Evolutionary conservation across 2,888 invertebrate genomes (phyloP).

Genomic region (Stegana nigrithorax): DNA sequence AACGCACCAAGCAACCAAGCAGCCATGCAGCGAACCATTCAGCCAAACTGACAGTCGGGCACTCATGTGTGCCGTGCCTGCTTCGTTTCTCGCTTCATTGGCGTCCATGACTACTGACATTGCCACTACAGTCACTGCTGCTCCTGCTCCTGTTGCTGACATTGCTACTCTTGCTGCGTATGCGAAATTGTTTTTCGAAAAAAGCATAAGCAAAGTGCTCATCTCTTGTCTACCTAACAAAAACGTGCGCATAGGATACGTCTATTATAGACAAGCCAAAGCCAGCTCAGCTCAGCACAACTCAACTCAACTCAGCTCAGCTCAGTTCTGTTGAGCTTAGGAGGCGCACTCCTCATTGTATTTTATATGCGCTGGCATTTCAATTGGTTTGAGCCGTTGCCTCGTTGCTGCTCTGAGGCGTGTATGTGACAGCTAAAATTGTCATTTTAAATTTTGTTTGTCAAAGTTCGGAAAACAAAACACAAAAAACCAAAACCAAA

Average conservation of each 20-base stretch:
- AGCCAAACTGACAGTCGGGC: no score
- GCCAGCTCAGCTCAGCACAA: no score
- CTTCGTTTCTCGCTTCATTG: conserved; percentile 13
- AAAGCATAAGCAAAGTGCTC: conserved; percentile 18
- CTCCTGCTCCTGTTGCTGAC: background rate
- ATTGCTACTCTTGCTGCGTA: conserved; percentile 35
- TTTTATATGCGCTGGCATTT: no score
- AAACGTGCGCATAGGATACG: background rate
- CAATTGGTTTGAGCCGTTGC: no score
- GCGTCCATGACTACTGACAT: background rate
- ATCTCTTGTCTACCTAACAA: background rate
- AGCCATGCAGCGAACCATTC: background rate
- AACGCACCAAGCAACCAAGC: background rate
- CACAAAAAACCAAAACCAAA: conserved; percentile 21
- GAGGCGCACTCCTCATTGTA: no score
- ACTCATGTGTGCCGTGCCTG: no score
- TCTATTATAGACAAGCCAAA: no score
- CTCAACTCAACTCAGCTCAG: no score
- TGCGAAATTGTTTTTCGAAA: conserved; percentile 52
- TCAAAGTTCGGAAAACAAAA: conserved; percentile 42
- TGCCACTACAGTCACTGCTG: background rate
- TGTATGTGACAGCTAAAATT: conserved; percentile 59
- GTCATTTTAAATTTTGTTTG: conserved; percentile 53
- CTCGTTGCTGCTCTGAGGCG: background rate
- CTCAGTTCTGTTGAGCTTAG: no score